A percentile compares a stretch with the other conserved stretches of the same genome.
phyloP scores from a whole-genome alignment of 1,140 invertebrate genomes.

The Oncopeltus fasciatus region DNA sequence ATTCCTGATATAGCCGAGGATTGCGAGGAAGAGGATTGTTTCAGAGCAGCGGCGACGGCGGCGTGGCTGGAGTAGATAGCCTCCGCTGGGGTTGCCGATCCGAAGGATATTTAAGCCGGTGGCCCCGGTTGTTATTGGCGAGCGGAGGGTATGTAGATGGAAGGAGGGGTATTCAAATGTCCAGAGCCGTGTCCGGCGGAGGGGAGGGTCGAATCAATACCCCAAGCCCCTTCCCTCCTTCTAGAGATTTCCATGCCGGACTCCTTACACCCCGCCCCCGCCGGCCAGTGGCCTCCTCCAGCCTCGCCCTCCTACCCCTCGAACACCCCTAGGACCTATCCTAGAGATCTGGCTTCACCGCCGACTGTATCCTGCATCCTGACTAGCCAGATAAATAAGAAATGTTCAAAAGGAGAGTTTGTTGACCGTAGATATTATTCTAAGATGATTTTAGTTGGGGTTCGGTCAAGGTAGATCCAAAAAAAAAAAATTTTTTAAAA shows the following conservation, averaged over 20 bases:
- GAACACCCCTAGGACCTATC: neutral
- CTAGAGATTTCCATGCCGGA: neutral
- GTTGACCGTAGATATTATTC: no score
- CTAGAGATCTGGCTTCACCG: no score
- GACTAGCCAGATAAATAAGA: no score
- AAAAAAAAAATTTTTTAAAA: no score
- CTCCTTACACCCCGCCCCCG: neutral
- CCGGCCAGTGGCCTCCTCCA: neutral
- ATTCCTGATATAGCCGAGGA: no score
- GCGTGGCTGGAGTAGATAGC: no score
- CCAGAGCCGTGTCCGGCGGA: neutral
- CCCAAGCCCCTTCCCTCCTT: neutral
- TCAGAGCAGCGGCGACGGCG: no score
- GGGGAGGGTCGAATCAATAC: neutral
- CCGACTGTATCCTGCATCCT: no score
- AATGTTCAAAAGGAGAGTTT: no score
- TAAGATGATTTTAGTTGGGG: no score
- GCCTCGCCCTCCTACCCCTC: neutral
- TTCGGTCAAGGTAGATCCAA: no score
- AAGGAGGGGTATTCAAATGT: constrained; percentile 3
- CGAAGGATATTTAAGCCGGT: neutral
- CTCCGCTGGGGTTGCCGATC: neutral
- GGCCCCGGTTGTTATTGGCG: neutral
- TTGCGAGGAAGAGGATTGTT: no score
- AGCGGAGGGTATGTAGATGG: constrained; percentile 4